Conservation (phyloP, 2,888 invertebrate species). For the Drosophila formosana region DNA sequence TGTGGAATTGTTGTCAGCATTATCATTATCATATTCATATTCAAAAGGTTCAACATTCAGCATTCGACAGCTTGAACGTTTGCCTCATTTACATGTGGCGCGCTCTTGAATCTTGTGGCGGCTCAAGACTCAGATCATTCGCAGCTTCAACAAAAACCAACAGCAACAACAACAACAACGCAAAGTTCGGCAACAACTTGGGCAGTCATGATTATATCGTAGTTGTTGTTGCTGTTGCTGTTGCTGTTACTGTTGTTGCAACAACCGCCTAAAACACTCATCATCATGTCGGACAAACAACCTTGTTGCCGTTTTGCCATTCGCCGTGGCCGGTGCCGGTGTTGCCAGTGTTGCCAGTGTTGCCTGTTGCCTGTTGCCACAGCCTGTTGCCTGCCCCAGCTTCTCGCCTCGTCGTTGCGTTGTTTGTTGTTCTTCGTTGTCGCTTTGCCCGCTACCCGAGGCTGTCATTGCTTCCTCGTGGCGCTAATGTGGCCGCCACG, state of each 20-base stretch:
- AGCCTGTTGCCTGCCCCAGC: constrained; percentile 2
- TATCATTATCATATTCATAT: constrained; percentile 38
- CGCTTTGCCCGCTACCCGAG: constrained; percentile 49
- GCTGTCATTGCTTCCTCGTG: constrained; percentile 70
- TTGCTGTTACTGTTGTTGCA: constrained; percentile 45
- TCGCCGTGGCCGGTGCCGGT: constrained; percentile 50
- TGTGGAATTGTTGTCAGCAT: constrained; percentile 32
- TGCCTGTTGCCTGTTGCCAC: constrained; percentile 22
- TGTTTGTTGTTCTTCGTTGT: constrained; percentile 25
- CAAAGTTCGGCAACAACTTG: constrained; percentile 69
- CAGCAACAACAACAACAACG: constrained; percentile 12
- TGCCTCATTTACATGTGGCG: constrained; percentile 73
- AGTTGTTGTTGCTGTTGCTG: constrained; percentile 43
- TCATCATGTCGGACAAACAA: constrained; percentile 81
- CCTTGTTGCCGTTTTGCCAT: constrained; percentile 72
- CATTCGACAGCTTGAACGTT: constrained; percentile 62
- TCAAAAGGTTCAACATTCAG: constrained; percentile 35
- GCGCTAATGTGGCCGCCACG: constrained; percentile 70
- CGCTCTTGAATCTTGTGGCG: constrained; percentile 63
- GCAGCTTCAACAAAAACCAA: constrained; percentile 37
- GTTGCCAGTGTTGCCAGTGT: constrained; percentile 26
- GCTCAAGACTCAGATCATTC: constrained; percentile 62
- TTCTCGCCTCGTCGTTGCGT: constrained; percentile 16
- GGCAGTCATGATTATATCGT: constrained; percentile 73
- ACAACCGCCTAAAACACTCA: constrained; percentile 77